Conservation (phyloP, 2,113 vertebrate species). For the Eurystomus gularis region DNA sequence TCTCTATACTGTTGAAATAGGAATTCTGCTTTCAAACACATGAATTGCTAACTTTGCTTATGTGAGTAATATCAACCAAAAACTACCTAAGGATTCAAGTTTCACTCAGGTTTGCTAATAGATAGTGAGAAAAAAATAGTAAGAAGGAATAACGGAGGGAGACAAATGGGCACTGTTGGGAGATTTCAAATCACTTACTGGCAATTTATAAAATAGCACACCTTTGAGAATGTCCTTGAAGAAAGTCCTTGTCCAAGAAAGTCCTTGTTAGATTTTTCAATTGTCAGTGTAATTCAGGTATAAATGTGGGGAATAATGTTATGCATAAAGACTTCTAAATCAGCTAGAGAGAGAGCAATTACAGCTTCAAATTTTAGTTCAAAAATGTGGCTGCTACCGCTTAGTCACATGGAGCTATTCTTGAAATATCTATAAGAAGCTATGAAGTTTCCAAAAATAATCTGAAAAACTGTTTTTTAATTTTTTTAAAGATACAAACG, state of each 20-base stretch:
- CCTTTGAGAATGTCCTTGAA: not conserved
- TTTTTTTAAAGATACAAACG: not conserved
- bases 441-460: not conserved
- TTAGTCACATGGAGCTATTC: not conserved
- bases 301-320: not conserved
- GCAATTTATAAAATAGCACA: not conserved
- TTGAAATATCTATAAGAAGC: not conserved
- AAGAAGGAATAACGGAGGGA: not conserved
- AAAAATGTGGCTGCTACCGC: not conserved
- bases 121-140: not conserved
- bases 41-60: not conserved
- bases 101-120: not conserved
- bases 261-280: not conserved
- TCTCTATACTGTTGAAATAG: not conserved
- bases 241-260: not conserved
- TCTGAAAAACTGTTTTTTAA: fast-evolving
- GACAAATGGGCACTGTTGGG: not conserved
- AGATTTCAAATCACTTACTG: not conserved
- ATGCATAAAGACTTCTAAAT: not conserved
- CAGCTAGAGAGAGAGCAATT: not conserved
- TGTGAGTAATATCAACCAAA: not conserved
- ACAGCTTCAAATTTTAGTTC: not conserved
- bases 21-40: not conserved
- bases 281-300: not conserved
- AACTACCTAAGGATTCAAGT: not conserved